phyloP scores from a whole-genome alignment of 1,140 invertebrate genomes.

The Contarinia nasturtii region DNA sequence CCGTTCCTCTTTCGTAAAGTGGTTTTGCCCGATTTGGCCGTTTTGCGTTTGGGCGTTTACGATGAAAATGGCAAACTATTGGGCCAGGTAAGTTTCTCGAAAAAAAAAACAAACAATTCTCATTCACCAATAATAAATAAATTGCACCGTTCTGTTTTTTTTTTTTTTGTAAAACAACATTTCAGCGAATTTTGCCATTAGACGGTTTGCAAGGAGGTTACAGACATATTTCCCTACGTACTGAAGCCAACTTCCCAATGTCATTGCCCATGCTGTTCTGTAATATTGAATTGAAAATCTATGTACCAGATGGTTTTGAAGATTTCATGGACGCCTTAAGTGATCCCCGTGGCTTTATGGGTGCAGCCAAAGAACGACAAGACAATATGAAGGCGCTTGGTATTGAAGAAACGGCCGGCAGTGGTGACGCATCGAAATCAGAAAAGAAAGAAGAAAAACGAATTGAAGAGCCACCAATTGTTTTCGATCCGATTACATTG shows the following conservation, averaged over 20 bases:
- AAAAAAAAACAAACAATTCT: no score
- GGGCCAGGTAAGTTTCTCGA: no score
- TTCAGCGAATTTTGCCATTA: conserved; percentile 89
- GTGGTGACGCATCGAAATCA: conserved; percentile 25
- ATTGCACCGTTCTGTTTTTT: no score
- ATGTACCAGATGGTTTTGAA: conserved; percentile 97
- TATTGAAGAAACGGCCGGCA: conserved; percentile 54
- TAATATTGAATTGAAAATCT: conserved; percentile 98
- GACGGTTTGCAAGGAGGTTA: conserved; percentile 96
- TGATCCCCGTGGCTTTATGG: conserved; percentile 83
- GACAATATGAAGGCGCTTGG: conserved; percentile 89
- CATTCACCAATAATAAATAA: no score
- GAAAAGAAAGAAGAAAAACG: conserved; percentile 53
- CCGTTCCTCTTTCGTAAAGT: conserved; percentile 96
- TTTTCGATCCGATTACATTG: conserved; percentile 82
- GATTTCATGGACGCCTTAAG: conserved; percentile 96
- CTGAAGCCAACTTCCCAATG: conserved; percentile 98
- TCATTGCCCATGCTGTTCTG: conserved; percentile 97
- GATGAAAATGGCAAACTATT: conserved; percentile 95
- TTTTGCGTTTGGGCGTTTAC: conserved; percentile 93
- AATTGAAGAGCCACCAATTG: conserved; percentile 45
- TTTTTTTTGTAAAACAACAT: no score
- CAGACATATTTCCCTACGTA: conserved; percentile 90
- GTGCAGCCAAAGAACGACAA: conserved; percentile 65
- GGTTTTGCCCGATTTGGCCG: conserved; percentile 92